Conservation (phyloP, 2,113 vertebrate genomes). For the Zosterops japonicus region DNA sequence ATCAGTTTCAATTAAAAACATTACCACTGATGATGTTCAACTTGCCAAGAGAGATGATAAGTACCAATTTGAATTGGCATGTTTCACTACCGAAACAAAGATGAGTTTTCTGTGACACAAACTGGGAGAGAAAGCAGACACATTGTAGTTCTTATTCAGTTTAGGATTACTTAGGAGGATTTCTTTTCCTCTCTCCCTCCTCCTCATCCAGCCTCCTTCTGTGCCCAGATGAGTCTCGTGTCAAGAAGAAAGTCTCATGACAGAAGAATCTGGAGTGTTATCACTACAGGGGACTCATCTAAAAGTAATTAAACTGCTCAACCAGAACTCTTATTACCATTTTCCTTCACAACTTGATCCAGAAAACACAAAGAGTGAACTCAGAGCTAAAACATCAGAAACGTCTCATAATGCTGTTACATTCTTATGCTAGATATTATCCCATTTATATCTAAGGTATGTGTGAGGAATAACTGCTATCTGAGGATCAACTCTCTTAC, state of each 20-base stretch:
- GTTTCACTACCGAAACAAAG: background rate
- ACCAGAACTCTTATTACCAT: conserved; percentile 44
- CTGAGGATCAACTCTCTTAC: background rate
- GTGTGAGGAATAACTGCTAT: background rate
- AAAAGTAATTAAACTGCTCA: conserved; percentile 56
- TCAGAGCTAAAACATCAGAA: conserved; percentile 28
- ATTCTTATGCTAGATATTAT: background rate
- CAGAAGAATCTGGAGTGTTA: conserved; percentile 11
- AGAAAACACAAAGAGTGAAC: conserved; percentile 19
- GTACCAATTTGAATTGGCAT: background rate
- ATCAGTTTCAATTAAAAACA: conserved; percentile 54
- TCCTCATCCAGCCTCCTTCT: background rate
- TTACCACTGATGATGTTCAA: background rate
- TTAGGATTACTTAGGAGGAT: background rate
- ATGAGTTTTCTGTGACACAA: background rate
- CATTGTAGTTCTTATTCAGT: background rate
- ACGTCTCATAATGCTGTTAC: background rate
- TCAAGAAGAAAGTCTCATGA: conserved; percentile 14
- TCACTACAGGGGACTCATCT: background rate
- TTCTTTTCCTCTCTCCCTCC: background rate
- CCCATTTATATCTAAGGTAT: background rate
- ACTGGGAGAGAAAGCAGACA: background rate
- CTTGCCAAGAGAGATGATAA: background rate
- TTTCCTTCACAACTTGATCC: conserved; percentile 31
- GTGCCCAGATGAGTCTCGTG: background rate